Evolutionary conservation across 2,797 vertebrate genomes (phyloP).

Genomic region (Melanotaenia pygmaea): DNA sequence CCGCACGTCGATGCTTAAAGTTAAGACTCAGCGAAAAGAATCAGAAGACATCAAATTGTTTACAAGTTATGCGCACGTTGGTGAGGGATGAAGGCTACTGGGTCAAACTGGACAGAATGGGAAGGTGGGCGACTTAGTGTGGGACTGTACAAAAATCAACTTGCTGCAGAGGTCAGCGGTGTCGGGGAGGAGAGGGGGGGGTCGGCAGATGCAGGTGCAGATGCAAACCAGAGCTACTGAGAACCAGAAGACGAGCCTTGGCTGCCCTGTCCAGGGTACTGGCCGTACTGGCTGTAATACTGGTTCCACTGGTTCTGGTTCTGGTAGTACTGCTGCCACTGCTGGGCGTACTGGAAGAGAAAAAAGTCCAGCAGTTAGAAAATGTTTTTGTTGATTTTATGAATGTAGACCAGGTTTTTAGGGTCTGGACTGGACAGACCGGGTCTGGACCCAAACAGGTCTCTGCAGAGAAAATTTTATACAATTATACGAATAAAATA

Average conservation of each 20-base stretch:
- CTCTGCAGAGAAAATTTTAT: too few species aligned
- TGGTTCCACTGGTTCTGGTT: conserved; percentile 95
- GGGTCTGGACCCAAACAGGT: too few species aligned
- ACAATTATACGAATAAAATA: too few species aligned
- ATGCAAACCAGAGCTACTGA: conserved; percentile 66
- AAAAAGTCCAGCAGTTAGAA: neutral
- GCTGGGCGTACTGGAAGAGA: conserved; percentile 87
- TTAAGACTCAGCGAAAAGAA: conserved; percentile 69
- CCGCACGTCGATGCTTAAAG: conserved; percentile 59
- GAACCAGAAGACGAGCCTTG: conserved; percentile 79
- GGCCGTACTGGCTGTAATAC: conserved; percentile 91
- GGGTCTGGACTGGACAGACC: too few species aligned
- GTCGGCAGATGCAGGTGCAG: conserved; percentile 37
- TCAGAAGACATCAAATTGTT: conserved; percentile 59
- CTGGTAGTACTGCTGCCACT: conserved; percentile 97
- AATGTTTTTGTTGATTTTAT: conserved; percentile 10
- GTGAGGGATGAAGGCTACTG: conserved; percentile 57
- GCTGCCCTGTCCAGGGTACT: conserved; percentile 83
- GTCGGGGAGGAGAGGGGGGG: neutral
- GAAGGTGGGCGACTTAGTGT: conserved; percentile 36
- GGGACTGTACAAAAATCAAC: conserved; percentile 67
- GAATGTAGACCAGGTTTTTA: too few species aligned
- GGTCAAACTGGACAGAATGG: conserved; percentile 50
- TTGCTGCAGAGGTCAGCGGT: conserved; percentile 57
- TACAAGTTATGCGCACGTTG: conserved; percentile 48